Conservation (phyloP, 2,113 vertebrate species). For the Arenaria interpres region DNA sequence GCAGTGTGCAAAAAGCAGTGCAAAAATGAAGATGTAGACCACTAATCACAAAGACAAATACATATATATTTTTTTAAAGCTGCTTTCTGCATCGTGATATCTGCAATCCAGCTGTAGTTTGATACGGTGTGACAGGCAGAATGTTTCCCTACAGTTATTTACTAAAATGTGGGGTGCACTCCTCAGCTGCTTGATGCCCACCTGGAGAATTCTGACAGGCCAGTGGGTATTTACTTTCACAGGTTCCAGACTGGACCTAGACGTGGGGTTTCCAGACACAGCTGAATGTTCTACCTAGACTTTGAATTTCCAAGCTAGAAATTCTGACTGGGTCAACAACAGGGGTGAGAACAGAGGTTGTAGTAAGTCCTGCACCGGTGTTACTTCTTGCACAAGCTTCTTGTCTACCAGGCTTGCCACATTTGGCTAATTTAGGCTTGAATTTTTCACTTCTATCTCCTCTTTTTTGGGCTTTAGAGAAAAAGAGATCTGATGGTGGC, state of each 20-base stretch:
- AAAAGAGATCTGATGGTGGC: slow-evolving; percentile 1
- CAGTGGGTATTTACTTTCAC: not conserved
- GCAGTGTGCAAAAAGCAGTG: not conserved
- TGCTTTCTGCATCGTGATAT: not conserved
- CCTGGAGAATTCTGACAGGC: not conserved
- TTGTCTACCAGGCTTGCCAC: not conserved
- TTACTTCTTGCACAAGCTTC: not conserved
- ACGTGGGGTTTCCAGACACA: not conserved
- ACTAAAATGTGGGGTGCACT: not conserved
- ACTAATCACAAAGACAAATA: not conserved
- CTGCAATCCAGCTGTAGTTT: not conserved
- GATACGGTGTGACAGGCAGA: accelerated
- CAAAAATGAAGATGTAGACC: not conserved
- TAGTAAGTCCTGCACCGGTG: not conserved
- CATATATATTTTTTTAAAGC: not conserved
- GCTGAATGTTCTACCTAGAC: not conserved
- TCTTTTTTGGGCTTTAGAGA: not conserved
- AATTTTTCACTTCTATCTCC: slow-evolving; percentile 17
- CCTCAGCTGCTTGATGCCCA: not conserved
- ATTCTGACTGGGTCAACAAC: not conserved
- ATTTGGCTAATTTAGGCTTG: slow-evolving; percentile 16
- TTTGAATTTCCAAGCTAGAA: not conserved
- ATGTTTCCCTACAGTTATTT: not conserved
- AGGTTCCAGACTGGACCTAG: not conserved
- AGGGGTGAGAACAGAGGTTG: not conserved